Percentiles rank a stretch among this genome's conserved stretches.
Conservation (phyloP, 2,113 vertebrate species). For the Castor canadensis region DNA sequence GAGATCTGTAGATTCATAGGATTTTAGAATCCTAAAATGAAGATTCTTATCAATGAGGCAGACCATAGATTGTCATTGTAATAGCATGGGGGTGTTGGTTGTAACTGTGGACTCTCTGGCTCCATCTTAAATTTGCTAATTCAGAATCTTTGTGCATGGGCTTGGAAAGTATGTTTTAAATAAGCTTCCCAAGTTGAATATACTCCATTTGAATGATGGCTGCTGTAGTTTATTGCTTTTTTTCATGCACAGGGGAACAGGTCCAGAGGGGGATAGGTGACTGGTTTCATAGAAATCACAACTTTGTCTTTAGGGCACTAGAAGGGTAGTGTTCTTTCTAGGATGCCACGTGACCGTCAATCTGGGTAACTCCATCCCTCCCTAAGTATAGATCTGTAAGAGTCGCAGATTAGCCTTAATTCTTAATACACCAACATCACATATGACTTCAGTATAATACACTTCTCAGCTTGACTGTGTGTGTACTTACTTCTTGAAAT, state of each 20-base stretch:
- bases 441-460: background rate
- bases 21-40: constrained; percentile 21
- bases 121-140: background rate
- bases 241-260: background rate
- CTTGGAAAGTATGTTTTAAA: constrained; percentile 23
- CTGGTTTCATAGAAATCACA: background rate
- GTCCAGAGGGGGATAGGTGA: background rate
- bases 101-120: background rate
- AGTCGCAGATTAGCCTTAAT: constrained; percentile 17
- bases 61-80: background rate
- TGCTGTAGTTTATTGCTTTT: background rate
- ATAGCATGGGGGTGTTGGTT: background rate
- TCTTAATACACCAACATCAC: background rate
- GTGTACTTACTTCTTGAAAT: constrained; percentile 39
- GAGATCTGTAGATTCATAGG: background rate
- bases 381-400: background rate
- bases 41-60: constrained; percentile 4
- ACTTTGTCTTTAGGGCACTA: background rate
- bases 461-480: background rate
- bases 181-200: constrained; percentile 7
- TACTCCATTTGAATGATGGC: background rate
- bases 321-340: background rate
- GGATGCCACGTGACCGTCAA: background rate
- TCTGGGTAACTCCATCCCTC: background rate
- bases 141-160: constrained; percentile 4